A percentile compares a stretch with the other conserved stretches of the same genome.
These are phyloP conservation scores for Corydoras sp. DNA, from an alignment of 2,113 vertebrate genomes.

Conservation along the genomic window DNA sequence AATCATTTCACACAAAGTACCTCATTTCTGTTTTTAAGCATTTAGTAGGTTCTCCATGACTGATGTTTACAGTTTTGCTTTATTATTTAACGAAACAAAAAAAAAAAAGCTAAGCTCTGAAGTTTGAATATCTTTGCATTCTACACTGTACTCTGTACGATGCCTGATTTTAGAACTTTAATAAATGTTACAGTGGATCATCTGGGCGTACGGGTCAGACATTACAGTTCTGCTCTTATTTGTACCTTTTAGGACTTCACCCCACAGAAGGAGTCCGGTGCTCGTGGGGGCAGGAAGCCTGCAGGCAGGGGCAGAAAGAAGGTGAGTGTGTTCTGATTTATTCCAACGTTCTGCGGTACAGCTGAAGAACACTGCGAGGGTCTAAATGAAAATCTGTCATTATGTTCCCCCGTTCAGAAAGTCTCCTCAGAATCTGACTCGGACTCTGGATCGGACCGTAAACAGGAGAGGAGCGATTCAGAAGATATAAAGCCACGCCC, in stretches of 20 bases:
- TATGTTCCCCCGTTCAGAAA: constrained; percentile 59
- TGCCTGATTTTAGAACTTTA: too few relatives aligned
- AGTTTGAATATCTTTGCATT: too few relatives aligned
- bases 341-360: too few relatives aligned
- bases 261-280: constrained; percentile 79
- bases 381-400: too few relatives aligned
- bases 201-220: background rate
- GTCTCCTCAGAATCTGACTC: constrained; percentile 71
- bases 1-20: too few relatives aligned
- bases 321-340: constrained; percentile 42
- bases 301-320: constrained; percentile 64
- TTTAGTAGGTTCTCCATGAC: too few relatives aligned
- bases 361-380: too few relatives aligned
- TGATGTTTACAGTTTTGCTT: too few relatives aligned
- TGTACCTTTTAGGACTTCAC: constrained; percentile 78
- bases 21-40: too few relatives aligned
- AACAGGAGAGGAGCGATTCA: constrained; percentile 57
- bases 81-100: too few relatives aligned
- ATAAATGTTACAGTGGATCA: background rate
- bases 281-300: constrained; percentile 69
- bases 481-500: constrained; percentile 70
- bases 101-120: too few relatives aligned
- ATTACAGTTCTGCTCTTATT: background rate
- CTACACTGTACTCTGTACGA: too few relatives aligned
- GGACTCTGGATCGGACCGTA: constrained; percentile 72